Evolutionary conservation across 2,797 vertebrate species (phyloP).

Genomic region (Sus cebifrons): DNA sequence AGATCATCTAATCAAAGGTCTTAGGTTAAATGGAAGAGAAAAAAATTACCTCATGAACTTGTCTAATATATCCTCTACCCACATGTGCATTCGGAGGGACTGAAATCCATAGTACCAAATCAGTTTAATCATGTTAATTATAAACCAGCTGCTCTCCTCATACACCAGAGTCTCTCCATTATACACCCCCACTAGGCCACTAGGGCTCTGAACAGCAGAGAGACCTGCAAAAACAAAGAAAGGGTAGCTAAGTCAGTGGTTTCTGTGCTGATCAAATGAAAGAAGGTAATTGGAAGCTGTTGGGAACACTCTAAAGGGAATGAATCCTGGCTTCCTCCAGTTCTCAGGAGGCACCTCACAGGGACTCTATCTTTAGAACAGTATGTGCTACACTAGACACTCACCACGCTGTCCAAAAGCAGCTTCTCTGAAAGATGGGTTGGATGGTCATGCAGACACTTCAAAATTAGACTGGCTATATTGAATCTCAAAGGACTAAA

Average conservation of each 20-base stretch:
- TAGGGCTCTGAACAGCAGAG: constrained; percentile 67
- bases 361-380: constrained; percentile 66
- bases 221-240: constrained; percentile 88
- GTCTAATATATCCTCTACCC: constrained; percentile 96
- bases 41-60: constrained; percentile 96
- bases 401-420: constrained; percentile 35
- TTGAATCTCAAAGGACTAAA: constrained; percentile 34
- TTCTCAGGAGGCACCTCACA: constrained; percentile 33
- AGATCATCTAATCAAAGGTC: constrained; percentile 5
- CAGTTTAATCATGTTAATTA: constrained; percentile 94
- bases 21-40: constrained; percentile 22
- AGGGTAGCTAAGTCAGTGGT: not conserved
- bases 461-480: constrained; percentile 52
- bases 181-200: constrained; percentile 92
- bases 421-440: not conserved
- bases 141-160: constrained; percentile 96
- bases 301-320: not conserved
- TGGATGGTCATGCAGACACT: not conserved
- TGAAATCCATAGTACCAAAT: constrained; percentile 96
- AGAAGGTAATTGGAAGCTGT: constrained; percentile 14
- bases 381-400: not conserved
- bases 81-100: constrained; percentile 95
- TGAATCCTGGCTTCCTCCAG: not conserved
- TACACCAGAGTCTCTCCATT: constrained; percentile 95
- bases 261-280: constrained; percentile 31